phyloP scores from a whole-genome alignment of 2,888 invertebrate species.

The Daptonema setosum region DNA sequence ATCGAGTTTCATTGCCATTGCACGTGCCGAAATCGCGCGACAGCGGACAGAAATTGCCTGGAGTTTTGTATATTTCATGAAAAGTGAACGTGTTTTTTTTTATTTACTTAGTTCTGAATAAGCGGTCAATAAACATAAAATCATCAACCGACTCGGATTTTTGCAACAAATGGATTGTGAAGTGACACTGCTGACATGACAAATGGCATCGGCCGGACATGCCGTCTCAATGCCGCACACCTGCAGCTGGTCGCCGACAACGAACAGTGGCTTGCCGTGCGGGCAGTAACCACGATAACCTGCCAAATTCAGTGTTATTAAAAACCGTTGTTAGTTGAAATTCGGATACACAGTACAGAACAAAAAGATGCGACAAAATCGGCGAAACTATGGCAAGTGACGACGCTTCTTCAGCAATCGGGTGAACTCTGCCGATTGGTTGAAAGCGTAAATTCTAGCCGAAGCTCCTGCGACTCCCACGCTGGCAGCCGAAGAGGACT shows the following conservation, averaged over 20 bases:
- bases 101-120: not conserved
- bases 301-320: not conserved
- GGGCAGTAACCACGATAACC: constrained; percentile 10
- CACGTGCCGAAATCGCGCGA: not conserved
- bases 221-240: constrained; percentile 9
- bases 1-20: not conserved
- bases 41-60: not conserved
- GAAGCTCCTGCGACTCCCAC: too few relatives aligned
- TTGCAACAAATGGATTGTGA: constrained; percentile 15
- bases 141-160: constrained; percentile 11
- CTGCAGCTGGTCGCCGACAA: constrained; percentile 1
- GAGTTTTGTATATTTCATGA: not conserved
- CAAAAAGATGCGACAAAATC: too few relatives aligned
- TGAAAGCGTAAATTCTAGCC: too few relatives aligned
- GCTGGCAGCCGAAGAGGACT: too few relatives aligned
- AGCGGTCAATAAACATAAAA: not conserved
- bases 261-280: constrained; percentile 9
- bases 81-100: too few relatives aligned
- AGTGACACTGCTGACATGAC: constrained; percentile 9
- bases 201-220: constrained; percentile 8
- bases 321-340: too few relatives aligned
- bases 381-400: too few relatives aligned
- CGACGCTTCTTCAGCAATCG: too few relatives aligned
- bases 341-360: too few relatives aligned
- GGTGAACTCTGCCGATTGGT: too few relatives aligned